Evolutionary conservation across 2,113 vertebrate species (phyloP).

Genomic region (Typhlomys cinereus): DNA sequence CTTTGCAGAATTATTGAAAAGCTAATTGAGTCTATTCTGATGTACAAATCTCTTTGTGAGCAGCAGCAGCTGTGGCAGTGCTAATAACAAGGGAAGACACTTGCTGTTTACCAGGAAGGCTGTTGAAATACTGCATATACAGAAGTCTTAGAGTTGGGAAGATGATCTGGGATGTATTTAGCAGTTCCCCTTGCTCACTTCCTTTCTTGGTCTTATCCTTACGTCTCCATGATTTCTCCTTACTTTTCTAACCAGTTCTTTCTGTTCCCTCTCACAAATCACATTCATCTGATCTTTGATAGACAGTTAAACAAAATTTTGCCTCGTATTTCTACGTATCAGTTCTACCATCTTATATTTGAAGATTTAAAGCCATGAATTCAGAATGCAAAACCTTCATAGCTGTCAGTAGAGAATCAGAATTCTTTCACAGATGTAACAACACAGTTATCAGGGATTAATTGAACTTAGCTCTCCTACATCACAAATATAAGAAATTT

Average conservation of each 20-base stretch:
- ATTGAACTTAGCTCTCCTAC: not conserved
- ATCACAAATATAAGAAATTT: not conserved
- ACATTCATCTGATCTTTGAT: not conserved
- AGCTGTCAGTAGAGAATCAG: not conserved
- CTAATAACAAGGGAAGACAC: slow-evolving; percentile 53
- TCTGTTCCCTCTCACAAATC: not conserved
- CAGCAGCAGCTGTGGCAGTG: slow-evolving; percentile 49
- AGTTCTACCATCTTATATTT: not conserved
- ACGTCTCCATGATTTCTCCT: not conserved
- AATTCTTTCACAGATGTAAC: not conserved
- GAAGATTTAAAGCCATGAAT: not conserved
- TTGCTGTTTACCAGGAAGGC: slow-evolving; percentile 59
- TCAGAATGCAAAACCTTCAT: not conserved
- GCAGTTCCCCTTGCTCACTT: not conserved
- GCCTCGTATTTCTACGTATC: not conserved
- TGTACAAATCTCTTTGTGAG: slow-evolving; percentile 63
- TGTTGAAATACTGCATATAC: not conserved
- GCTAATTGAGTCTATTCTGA: slow-evolving; percentile 60
- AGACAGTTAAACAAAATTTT: not conserved
- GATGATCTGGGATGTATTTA: not conserved
- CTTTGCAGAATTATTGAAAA: slow-evolving; percentile 68
- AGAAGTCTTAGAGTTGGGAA: not conserved
- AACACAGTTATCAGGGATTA: not conserved
- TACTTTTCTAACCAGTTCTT: not conserved
- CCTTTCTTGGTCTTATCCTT: not conserved